Percentiles rank a stretch among this genome's conserved stretches.
phyloP scores from a whole-genome alignment of 2,113 vertebrate genomes.

The Lates calcarifer region DNA sequence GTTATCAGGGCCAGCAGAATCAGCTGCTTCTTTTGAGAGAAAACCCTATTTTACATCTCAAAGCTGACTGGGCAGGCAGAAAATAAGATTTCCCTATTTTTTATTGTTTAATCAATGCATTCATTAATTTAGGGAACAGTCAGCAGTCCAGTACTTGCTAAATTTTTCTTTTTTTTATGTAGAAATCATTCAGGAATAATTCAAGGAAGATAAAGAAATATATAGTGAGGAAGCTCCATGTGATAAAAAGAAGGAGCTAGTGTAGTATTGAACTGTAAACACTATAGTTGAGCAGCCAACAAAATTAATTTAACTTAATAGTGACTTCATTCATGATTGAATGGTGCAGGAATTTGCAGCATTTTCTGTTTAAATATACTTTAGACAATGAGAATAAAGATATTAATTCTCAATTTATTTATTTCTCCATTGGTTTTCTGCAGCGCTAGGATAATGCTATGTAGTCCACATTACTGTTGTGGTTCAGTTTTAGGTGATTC shows the following conservation, averaged over 20 bases:
- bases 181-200: constrained; percentile 10
- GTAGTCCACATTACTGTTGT: neutral
- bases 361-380: neutral
- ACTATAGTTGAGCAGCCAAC: neutral
- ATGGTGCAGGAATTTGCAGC: neutral
- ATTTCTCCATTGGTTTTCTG: neutral
- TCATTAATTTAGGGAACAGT: constrained; percentile 46
- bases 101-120: constrained; percentile 35
- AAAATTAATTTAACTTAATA: neutral
- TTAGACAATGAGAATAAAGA: neutral
- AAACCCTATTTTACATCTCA: constrained; percentile 74
- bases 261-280: neutral
- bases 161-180: neutral
- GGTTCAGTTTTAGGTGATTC: neutral
- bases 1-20: constrained; percentile 69
- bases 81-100: constrained; percentile 59
- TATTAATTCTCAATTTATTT: neutral
- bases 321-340: neutral
- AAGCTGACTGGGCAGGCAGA: constrained; percentile 63
- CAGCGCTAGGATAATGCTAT: neutral
- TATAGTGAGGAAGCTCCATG: neutral
- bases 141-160: neutral
- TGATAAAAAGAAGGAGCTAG: constrained; percentile 6
- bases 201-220: neutral
- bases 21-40: constrained; percentile 73